Evolutionary conservation across 1,140 invertebrate species (phyloP), one percentile per base, ranked within the genome.

Genomic region (Drosophila lacertosa): DNA sequence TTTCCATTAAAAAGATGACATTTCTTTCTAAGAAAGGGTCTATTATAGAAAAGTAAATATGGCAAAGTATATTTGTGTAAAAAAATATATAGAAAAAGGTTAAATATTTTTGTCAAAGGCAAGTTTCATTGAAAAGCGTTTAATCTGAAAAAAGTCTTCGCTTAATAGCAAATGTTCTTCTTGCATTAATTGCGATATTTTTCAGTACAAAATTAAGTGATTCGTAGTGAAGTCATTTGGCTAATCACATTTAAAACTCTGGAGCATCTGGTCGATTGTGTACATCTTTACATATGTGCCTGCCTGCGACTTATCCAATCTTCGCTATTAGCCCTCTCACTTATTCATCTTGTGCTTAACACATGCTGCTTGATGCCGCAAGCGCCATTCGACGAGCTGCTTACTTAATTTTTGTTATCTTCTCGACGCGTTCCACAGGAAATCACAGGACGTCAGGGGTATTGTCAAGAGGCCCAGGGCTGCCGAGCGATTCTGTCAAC

Each of bases 321-420:
- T 60, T 29, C 22, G 51, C 58, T 62, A 69, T 84, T 76, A 59
- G 53, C 47, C 57, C 51, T 32, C 42, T 75, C 47, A 48, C 54
- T 70, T 67, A 74, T 67, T 64, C 51, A 59, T 59, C 45, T 63
- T 62, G 42, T 64, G 50, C 75, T 71, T 71, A 53, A 42, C 62
- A 59, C 53, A 66, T 60, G 64, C 40, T 47, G n/a, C 29, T n/a
- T n/a, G n/a, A 18, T 29, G 37, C 33, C 22, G 35, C 48, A 24
- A 37, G 48, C 64, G 3, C 33, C 58, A 33, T 18, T 29, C 22
- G 11, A 35, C 32, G 18, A 29, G 9, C n/a, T 39, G 51, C 42
- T 71, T 72, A 59, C 63, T 72, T 72, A 72, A 67, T 72, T 71
- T 81, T 63, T 67, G 74, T 81, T 86, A 86, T 86, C 82, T 81